Conservation (phyloP, 2,113 vertebrate species). For the Thinocorus orbignyianus region DNA sequence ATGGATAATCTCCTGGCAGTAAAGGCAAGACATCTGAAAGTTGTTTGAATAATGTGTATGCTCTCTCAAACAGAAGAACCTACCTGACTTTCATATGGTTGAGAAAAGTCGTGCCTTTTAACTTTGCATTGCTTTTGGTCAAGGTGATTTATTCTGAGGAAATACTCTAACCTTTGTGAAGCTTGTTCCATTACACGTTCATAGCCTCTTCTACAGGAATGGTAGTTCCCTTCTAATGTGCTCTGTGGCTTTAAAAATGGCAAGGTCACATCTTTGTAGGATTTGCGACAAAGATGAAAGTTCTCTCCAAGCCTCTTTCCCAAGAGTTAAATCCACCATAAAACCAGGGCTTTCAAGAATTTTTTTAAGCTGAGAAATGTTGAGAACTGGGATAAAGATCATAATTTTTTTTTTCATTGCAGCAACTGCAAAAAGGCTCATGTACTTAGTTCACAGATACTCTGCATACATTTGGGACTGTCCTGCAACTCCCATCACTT, state of each 20-base stretch:
- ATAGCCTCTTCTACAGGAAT: neutral
- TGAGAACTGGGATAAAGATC: neutral
- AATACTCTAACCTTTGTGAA: neutral
- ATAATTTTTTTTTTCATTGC: neutral
- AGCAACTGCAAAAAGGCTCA: neutral
- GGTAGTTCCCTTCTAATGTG: neutral
- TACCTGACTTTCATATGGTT: neutral
- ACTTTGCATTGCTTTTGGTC: neutral
- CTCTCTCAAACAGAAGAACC: neutral
- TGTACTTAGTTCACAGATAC: neutral
- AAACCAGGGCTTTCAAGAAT: slow-evolving; percentile 5
- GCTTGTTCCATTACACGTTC: neutral
- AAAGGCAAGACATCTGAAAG: neutral
- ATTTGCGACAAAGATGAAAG: slow-evolving; percentile 22
- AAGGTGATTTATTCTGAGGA: neutral
- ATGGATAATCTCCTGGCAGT: neutral
- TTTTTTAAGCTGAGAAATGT: neutral
- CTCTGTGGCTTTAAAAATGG: neutral
- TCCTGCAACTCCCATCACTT: neutral
- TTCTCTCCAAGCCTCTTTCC: neutral
- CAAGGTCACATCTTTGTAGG: neutral
- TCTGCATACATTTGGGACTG: neutral
- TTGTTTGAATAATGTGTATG: neutral
- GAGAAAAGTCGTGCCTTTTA: neutral
- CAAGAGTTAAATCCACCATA: slow-evolving; percentile 19